These are phyloP conservation scores for Neolamprologus cancellatus DNA, from an alignment of 2,113 vertebrate genomes.

Conservation along the genomic window DNA sequence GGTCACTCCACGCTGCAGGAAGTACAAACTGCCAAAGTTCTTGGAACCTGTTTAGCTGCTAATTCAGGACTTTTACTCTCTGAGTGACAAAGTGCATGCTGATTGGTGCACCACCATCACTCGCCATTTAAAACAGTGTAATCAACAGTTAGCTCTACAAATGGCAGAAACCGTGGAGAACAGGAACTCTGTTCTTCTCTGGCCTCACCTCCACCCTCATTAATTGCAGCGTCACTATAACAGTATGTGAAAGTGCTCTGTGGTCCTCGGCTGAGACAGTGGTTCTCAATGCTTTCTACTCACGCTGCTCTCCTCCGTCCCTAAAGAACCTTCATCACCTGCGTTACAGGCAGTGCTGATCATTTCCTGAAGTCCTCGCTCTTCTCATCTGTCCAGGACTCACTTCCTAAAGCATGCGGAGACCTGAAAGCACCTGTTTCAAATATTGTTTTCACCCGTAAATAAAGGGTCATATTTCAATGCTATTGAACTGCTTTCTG, in stretches of 20 bases:
- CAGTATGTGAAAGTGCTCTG: neutral
- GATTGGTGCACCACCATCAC: neutral
- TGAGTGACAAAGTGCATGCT: neutral
- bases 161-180: neutral
- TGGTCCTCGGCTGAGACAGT: neutral
- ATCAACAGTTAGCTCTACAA: neutral
- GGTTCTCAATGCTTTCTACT: neutral
- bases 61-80: neutral
- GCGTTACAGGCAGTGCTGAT: neutral
- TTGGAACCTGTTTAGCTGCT: neutral
- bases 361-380: neutral
- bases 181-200: neutral
- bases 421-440: neutral
- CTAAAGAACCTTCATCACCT: neutral
- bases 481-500: neutral
- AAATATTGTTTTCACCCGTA: neutral
- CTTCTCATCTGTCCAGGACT: neutral
- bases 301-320: neutral
- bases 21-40: neutral
- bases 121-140: neutral
- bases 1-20: neutral
- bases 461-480: neutral
- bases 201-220: neutral
- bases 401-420: neutral
- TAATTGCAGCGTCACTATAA: neutral